These are phyloP conservation scores for Drosophila meridiana DNA, from an alignment of 2,888 invertebrate genomes.

Conservation along the genomic window DNA sequence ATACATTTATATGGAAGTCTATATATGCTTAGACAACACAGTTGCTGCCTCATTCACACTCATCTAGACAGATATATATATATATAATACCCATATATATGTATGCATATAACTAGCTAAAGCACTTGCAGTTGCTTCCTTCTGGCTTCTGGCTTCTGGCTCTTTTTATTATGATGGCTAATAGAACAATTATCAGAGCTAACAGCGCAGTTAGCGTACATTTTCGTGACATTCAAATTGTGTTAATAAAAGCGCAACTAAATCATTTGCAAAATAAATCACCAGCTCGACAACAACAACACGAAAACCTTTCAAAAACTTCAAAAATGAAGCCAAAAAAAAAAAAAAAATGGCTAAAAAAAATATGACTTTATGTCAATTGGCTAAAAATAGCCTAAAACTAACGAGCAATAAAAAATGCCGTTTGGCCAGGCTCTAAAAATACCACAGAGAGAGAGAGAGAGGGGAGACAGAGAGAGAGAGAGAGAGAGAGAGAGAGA, in stretches of 20 bases:
- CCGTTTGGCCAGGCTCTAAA: slow-evolving; percentile 36
- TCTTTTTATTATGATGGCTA: slow-evolving; percentile 1
- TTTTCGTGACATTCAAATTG: slow-evolving; percentile 32
- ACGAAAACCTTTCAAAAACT: slow-evolving; percentile 38
- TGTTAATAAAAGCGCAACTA: slow-evolving; percentile 44
- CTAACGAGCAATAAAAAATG: slow-evolving; percentile 24
- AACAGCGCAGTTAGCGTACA: not conserved
- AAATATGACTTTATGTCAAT: slow-evolving; percentile 53
- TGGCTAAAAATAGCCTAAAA: slow-evolving; percentile 52
- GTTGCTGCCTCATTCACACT: not conserved
- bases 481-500: not conserved
- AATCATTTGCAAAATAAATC: slow-evolving; percentile 50
- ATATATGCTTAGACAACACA: too few relatives aligned
- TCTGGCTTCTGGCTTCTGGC: not conserved
- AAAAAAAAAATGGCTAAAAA: slow-evolving; percentile 10
- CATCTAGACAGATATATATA: not conserved
- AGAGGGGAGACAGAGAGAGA: slow-evolving; percentile 5
- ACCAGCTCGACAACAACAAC: slow-evolving; percentile 11
- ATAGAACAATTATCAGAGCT: slow-evolving; percentile 12
- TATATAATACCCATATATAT: not conserved
- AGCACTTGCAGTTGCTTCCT: not conserved
- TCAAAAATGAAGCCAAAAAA: slow-evolving; percentile 10
- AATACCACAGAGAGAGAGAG: slow-evolving; percentile 4
- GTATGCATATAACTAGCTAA: not conserved
- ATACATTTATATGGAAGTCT: not conserved